Evolutionary conservation across 2,888 invertebrate species (phyloP).

Genomic region (Dasypolia templi): DNA sequence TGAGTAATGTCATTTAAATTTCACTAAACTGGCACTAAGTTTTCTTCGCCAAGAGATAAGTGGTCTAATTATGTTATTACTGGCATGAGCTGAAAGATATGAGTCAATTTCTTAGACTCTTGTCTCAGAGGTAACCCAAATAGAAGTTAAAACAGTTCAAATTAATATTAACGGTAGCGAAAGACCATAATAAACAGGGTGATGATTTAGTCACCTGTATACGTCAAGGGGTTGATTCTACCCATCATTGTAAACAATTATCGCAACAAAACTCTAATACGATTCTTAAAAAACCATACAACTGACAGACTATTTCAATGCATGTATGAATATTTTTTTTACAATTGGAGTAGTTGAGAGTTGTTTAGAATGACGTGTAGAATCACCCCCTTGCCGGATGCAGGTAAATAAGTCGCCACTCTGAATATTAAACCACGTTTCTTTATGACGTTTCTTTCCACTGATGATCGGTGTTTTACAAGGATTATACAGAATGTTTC

Average conservation of each 20-base stretch:
- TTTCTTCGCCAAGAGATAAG: not conserved
- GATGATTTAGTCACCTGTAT: no score
- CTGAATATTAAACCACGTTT: not conserved
- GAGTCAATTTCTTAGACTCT: slow-evolving; percentile 1
- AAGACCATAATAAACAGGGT: not conserved
- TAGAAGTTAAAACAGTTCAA: not conserved
- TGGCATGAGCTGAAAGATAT: not conserved
- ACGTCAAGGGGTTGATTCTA: no score
- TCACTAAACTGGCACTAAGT: not conserved
- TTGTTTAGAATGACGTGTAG: no score
- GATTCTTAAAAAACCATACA: no score
- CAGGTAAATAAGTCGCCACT: no score
- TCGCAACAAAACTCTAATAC: no score
- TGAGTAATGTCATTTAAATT: not conserved
- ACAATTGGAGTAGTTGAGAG: no score
- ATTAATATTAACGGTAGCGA: not conserved
- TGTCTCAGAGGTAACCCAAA: not conserved
- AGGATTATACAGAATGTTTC: not conserved
- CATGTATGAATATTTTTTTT: no score
- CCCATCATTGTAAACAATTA: no score
- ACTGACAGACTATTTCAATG: no score
- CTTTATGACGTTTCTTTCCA: not conserved
- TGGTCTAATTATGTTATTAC: not conserved
- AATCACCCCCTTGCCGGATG: no score
- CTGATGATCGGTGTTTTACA: not conserved